Evolutionary conservation across 2,113 vertebrate species (phyloP), one percentile per base, ranked within the genome.

Genomic region (Coracopsis vasa): DNA sequence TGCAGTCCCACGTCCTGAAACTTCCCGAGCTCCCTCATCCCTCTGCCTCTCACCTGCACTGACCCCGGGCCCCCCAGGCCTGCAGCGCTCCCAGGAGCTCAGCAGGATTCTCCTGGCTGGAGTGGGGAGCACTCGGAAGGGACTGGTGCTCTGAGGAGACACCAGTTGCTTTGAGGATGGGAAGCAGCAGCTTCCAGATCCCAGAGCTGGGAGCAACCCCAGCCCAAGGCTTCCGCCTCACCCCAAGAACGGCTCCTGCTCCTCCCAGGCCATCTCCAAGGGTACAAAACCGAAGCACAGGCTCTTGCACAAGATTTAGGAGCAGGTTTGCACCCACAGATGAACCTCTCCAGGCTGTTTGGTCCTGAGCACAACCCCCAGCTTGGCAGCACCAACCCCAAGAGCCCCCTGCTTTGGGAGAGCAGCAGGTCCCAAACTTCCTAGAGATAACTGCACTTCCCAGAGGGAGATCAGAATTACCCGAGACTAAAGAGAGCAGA

Each of bases 151-250:
- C 85, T 8, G 16, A 25, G 84, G 69, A 31, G 61, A 91, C 95
- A 95, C 86, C 47, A 56, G 86, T 58, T 90, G 83, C 92, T 93
- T 70, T 54, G 51, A 89, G 83, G 48, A 21, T 15, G 72, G 72
- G 79, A 93, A 51, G 72, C 80, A 17, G 88, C 80, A 80, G 72
- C 41, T 42, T 27, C 86, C 13, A 5, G 61, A 31, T 13, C 54
- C 5, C 0, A 31, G 80, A 45, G 83, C 83, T 42, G 70, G 24
- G 47, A 77, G 51, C 44, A 42, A 15, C 31, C 73, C 53, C 37
- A n/a, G 69, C 56, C 44, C 62, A 6, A 35, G 23, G 69, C 13
- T 92, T 51, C 10, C 28, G 11, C 35, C 78, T 62, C 33, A 69
- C 16, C 48, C 42, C 8, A 0, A 42, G 66, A 54, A 31, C 6